These are phyloP conservation scores for Argynnis bischoffii DNA, from an alignment of 2,888 invertebrate genomes.

Conservation along the genomic window DNA sequence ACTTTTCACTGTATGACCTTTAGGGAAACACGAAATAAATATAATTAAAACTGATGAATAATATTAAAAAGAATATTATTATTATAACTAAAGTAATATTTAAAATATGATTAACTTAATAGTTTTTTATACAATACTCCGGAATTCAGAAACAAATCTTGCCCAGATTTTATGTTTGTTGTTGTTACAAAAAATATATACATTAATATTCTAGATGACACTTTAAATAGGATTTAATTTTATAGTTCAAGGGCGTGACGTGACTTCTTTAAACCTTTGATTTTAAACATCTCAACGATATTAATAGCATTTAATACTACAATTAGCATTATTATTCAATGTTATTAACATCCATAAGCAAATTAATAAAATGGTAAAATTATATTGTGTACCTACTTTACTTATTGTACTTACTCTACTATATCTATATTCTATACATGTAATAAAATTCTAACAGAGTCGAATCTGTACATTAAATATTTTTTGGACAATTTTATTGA, in stretches of 20 bases:
- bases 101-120: slow-evolving; percentile 2
- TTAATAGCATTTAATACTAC: slow-evolving; percentile 17
- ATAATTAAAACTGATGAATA: neutral
- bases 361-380: neutral
- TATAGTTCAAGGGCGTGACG: slow-evolving; percentile 35
- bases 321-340: slow-evolving; percentile 19
- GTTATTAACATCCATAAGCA: neutral
- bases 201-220: slow-evolving; percentile 27
- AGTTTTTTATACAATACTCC: too few species aligned
- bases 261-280: slow-evolving; percentile 28
- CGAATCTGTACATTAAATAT: too few species aligned
- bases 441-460: too few species aligned
- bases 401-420: too few species aligned
- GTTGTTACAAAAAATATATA: slow-evolving; percentile 14
- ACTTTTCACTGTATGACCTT: neutral
- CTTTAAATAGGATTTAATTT: slow-evolving; percentile 26
- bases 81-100: neutral
- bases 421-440: too few species aligned
- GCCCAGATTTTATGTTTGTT: slow-evolving; percentile 11
- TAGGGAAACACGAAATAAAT: neutral
- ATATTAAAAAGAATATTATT: too few species aligned
- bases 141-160: slow-evolving; percentile 1
- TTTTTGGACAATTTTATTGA: too few species aligned
- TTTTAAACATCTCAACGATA: slow-evolving; percentile 19
- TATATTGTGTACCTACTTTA: too few species aligned